These are phyloP conservation scores for Casuarius casuarius DNA, from an alignment of 2,113 vertebrate species.

Conservation along the genomic window DNA sequence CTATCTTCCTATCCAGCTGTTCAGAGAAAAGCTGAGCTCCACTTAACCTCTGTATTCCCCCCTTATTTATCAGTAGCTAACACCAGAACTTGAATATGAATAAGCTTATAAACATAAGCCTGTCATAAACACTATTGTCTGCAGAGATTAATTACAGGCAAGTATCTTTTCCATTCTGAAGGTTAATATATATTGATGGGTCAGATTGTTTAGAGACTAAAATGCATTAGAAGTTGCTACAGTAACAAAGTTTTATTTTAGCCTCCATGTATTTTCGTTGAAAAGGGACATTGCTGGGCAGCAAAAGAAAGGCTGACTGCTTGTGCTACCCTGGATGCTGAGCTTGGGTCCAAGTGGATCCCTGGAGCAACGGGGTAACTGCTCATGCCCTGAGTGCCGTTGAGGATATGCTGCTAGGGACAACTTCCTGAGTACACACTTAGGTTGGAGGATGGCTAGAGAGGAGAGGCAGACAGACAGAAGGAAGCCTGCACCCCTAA, in stretches of 20 bases:
- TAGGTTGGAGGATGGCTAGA: neutral
- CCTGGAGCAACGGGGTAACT: neutral
- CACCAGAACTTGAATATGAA: neutral
- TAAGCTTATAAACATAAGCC: neutral
- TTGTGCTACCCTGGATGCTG: neutral
- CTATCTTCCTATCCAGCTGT: neutral
- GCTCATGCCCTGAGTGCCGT: neutral
- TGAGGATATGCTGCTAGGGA: fast-evolving
- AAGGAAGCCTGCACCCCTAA: neutral
- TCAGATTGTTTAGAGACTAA: neutral
- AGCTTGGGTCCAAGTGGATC: neutral
- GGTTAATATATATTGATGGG: neutral
- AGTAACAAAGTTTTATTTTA: neutral
- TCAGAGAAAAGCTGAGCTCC: neutral
- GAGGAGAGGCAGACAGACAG: neutral
- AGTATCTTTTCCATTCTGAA: neutral
- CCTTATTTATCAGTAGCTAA: neutral
- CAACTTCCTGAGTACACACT: neutral
- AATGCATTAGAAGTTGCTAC: neutral
- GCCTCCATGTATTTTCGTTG: neutral
- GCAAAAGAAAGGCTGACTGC: neutral
- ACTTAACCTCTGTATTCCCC: neutral
- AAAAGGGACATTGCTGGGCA: neutral
- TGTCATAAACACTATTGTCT: neutral
- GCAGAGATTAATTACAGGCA: slow-evolving; percentile 9